Conservation (phyloP, 2,888 invertebrate genomes). For the Lasius platythorax region DNA sequence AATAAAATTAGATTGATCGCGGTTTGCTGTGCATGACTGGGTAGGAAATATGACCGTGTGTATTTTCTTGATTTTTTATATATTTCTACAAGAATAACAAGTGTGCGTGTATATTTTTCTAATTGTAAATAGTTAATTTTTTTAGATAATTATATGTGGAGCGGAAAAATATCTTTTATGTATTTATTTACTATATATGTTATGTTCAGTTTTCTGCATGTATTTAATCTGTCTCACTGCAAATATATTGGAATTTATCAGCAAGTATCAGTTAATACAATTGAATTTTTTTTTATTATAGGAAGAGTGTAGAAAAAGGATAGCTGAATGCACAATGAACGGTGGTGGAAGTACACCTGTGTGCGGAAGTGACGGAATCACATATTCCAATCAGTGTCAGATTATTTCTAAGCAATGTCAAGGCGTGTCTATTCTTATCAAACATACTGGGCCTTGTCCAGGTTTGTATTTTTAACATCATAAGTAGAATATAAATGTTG, state of each 20-base stretch:
- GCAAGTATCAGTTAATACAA: neutral
- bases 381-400: constrained; percentile 93
- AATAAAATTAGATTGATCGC: too few relatives aligned
- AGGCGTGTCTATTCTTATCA: constrained; percentile 90
- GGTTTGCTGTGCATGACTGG: too few relatives aligned
- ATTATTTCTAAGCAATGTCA: constrained; percentile 92
- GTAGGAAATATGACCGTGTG: too few relatives aligned
- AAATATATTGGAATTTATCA: neutral
- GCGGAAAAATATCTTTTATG: neutral
- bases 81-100: neutral
- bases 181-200: neutral
- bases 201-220: neutral
- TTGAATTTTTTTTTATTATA: constrained; percentile 64
- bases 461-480: constrained; percentile 85
- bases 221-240: neutral
- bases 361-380: constrained; percentile 93
- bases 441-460: constrained; percentile 91
- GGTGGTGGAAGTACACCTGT: constrained; percentile 86
- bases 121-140: neutral
- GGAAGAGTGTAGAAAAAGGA: constrained; percentile 84
- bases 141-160: neutral
- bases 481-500: neutral
- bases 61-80: neutral
- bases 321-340: constrained; percentile 82
- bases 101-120: neutral